These are phyloP conservation scores for Eidolon dupreanum DNA, from an alignment of 2,797 vertebrate genomes.

Conservation along the genomic window DNA sequence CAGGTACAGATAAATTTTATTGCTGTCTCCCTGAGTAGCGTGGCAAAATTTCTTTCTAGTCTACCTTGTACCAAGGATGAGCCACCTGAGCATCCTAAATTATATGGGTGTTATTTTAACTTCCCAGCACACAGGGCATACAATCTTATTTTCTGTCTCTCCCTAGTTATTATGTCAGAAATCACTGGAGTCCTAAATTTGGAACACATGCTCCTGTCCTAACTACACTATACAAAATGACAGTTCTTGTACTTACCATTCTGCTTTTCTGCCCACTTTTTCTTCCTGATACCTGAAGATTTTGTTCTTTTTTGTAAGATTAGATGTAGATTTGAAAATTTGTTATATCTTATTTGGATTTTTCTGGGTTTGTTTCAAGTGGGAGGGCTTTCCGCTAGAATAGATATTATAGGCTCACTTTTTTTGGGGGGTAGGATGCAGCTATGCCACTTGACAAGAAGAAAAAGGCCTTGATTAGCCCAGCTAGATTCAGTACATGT, in stretches of 20 bases:
- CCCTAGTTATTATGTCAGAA: background rate
- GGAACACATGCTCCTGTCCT: background rate
- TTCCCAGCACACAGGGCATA: background rate
- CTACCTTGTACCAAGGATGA: slow-evolving; percentile 9
- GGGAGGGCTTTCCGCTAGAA: background rate
- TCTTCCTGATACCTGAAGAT: background rate
- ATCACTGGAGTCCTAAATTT: background rate
- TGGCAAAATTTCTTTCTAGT: slow-evolving; percentile 26
- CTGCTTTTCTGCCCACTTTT: background rate
- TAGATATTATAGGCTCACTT: background rate
- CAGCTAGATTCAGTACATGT: background rate
- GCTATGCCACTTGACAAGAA: background rate
- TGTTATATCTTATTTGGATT: background rate
- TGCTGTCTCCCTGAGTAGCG: background rate
- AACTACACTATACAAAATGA: background rate
- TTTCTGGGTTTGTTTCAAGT: background rate
- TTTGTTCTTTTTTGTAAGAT: background rate
- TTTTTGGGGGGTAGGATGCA: fast-evolving
- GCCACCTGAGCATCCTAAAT: background rate
- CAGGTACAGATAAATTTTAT: slow-evolving; percentile 37
- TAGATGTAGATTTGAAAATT: background rate
- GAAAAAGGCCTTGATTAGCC: background rate
- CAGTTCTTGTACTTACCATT: background rate
- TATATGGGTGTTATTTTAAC: slow-evolving; percentile 29
- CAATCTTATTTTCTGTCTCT: background rate